Evolutionary conservation across 2,888 invertebrate genomes (phyloP).

Genomic region (Pollenia labialis): DNA sequence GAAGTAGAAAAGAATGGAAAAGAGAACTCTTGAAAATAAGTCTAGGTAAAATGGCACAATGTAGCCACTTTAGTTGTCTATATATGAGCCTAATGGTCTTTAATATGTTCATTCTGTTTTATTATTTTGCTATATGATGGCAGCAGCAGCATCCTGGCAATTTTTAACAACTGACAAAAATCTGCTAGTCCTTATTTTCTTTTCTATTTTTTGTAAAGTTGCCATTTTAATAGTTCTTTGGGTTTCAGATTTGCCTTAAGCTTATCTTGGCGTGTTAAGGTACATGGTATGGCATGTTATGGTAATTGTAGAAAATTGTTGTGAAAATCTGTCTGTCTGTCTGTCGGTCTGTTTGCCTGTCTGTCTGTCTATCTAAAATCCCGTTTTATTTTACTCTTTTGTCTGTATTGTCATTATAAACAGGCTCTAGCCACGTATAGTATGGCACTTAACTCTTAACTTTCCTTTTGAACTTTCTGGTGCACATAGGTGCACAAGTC

Average conservation of each 20-base stretch:
- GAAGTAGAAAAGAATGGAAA: neutral
- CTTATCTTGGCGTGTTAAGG: conserved; percentile 66
- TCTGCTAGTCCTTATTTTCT: conserved; percentile 50
- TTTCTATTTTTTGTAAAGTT: conserved; percentile 32
- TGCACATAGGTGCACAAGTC: conserved; percentile 72
- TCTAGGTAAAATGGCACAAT: conserved; percentile 71
- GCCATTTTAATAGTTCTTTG: conserved; percentile 74
- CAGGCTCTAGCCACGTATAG: conserved; percentile 71
- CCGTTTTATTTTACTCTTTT: conserved; percentile 42
- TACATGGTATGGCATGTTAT: conserved; percentile 61
- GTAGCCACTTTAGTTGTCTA: conserved; percentile 84
- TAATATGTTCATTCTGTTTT: conserved; percentile 77
- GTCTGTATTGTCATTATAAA: conserved; percentile 55
- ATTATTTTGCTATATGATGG: conserved; percentile 66
- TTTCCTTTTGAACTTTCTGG: conserved; percentile 69
- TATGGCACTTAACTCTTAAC: conserved; percentile 73
- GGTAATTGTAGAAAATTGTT: conserved; percentile 82
- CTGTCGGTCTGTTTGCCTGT: conserved; percentile 17
- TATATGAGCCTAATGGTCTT: conserved; percentile 84
- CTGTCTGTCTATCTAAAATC: conserved; percentile 31
- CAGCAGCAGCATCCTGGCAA: conserved; percentile 47
- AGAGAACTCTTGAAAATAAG: conserved; percentile 31
- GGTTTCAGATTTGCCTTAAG: conserved; percentile 61
- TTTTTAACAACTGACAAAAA: conserved; percentile 76
- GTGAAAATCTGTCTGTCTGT: conserved; percentile 51